Percentiles rank a stretch among this genome's conserved stretches.
phyloP scores from a whole-genome alignment of 2,888 invertebrate species.

The Caradrina clavipalpis region DNA sequence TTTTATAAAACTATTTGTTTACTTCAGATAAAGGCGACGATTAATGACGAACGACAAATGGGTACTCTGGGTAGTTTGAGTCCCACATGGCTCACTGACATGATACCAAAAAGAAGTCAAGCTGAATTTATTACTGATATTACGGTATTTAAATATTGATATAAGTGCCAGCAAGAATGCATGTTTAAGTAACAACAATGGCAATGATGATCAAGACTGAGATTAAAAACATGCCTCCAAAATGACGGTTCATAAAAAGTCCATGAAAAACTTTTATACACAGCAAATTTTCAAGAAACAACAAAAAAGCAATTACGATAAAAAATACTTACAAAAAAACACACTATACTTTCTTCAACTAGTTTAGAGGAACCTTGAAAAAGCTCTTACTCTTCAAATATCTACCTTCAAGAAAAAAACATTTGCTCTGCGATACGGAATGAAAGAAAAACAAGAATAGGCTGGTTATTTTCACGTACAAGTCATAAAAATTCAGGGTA shows the following conservation, averaged over 20 bases:
- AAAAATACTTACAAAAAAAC: constrained; percentile 33
- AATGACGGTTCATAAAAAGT: not conserved
- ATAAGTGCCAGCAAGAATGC: too few relatives aligned
- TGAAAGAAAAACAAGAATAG: constrained; percentile 42
- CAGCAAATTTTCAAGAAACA: constrained; percentile 8
- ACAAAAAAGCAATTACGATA: constrained; percentile 24
- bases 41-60: too few relatives aligned
- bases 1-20: not conserved
- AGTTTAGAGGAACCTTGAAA: constrained; percentile 18
- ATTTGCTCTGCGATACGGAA: constrained; percentile 24
- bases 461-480: constrained; percentile 35
- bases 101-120: not conserved
- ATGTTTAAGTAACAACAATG: not conserved
- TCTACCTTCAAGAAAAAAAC: constrained; percentile 35
- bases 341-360: constrained; percentile 19
- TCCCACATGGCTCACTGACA: not conserved
- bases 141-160: not conserved
- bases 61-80: too few relatives aligned
- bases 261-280: not conserved
- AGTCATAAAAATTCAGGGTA: constrained; percentile 36
- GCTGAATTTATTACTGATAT: not conserved
- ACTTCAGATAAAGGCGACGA: not conserved
- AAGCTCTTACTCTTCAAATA: constrained; percentile 29
- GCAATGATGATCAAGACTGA: not conserved
- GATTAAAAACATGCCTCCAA: not conserved